Conservation (phyloP, 2,888 invertebrate species). For the Coelinius sp. region DNA sequence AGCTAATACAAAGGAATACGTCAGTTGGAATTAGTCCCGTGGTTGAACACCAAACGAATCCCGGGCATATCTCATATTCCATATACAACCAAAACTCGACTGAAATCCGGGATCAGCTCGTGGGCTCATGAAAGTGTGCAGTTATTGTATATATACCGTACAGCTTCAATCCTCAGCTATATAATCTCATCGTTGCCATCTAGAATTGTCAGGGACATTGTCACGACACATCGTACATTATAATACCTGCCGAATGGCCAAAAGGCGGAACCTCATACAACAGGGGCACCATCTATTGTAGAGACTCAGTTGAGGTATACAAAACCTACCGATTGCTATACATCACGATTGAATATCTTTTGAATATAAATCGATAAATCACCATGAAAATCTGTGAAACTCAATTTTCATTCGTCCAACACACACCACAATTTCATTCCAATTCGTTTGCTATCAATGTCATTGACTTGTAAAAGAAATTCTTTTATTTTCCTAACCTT, state of each 20-base stretch:
- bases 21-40: conserved; percentile 8
- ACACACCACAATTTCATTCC: conserved; percentile 11
- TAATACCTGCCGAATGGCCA: conserved; percentile 22
- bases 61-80: not conserved
- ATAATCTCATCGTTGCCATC: conserved; percentile 10
- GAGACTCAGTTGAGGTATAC: not conserved
- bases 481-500: not conserved
- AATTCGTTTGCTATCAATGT: conserved; percentile 1
- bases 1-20: not conserved
- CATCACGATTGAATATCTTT: conserved; percentile 14
- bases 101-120: conserved; percentile 21
- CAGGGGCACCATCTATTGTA: conserved; percentile 3
- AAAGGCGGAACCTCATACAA: not conserved
- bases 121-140: conserved; percentile 1
- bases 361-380: not conserved
- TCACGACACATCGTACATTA: conserved; percentile 21
- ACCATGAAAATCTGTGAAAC: not conserved
- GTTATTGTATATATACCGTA: conserved; percentile 20
- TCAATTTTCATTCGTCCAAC: not conserved
- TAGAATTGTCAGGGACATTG: conserved; percentile 24
- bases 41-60: not conserved
- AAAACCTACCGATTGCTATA: not conserved
- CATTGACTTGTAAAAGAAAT: conserved; percentile 7
- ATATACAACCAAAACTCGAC: not conserved
- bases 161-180: not conserved